Evolutionary conservation across 2,797 vertebrate species (phyloP), one percentile per base, ranked within the genome.

Genomic region (Artibeus lituratus): DNA sequence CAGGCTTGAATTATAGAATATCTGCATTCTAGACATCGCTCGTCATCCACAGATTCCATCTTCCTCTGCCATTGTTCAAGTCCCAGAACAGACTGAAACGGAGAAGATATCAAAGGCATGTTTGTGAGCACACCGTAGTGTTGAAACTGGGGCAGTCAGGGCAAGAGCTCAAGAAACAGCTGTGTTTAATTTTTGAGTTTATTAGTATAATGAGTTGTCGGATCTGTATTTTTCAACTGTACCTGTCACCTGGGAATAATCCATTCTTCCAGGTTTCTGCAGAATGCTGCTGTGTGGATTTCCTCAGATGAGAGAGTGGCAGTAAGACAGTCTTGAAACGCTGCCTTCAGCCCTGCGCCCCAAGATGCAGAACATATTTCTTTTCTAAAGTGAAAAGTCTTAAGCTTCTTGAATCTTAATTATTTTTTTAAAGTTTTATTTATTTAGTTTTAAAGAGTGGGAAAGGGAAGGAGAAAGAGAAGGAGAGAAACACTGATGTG

Each of bases 111-210:
- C n/a, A 77, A 65, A 92, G 70, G 72, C 65, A 35, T 35, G 85
- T 51, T 18, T 82, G 39, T 2, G 19, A 85, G 44, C 19, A 49
- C 73, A 42, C 76, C 37, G 55, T 29, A 42, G 39, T 53, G 22
- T 49, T 91, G 92, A 92, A 51, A 73, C 37, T 72, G 62, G 88
- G 77, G 53, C 47, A 85, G 78, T 67, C 51, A 53, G 94, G 80
- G 57, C 73, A 82, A n/a, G 16, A 10, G 0, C 76, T 95, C 78
- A 67, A 26, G 42, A 32, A 91, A 84, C 87, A 97, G 91, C 95
- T 96, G 87, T 87, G 81, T 81, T 90, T 82, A 51, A 87, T 91
- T 96, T 91, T 91, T 62, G 67, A 55, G 26, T 26, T 86, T 81
- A 82, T 86, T 80, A 47, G 42, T 84, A 35, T 85, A 55, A 90